These are phyloP conservation scores for Caiman crocodilus DNA, from an alignment of 2,797 vertebrate genomes.

Conservation along the genomic window DNA sequence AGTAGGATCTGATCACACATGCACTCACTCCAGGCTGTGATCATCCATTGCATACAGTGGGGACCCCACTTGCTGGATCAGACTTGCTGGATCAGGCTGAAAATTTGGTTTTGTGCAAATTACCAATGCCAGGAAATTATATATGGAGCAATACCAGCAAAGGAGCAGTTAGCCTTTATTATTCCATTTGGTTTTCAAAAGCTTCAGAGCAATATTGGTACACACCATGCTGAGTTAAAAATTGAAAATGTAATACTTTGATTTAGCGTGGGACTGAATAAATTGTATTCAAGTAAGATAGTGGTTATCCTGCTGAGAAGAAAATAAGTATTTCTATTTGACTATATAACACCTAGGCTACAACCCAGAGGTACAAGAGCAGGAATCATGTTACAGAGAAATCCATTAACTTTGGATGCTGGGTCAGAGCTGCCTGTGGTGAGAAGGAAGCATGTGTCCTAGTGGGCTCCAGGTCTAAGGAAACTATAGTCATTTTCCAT, in stretches of 20 bases:
- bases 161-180: background rate
- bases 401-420: background rate
- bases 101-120: accelerated
- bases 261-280: constrained; percentile 62
- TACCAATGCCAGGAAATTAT: background rate
- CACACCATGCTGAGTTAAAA: constrained; percentile 52
- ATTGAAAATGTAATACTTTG: constrained; percentile 62
- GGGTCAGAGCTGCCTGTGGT: background rate
- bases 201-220: constrained; percentile 38
- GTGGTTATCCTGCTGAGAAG: constrained; percentile 50
- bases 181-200: constrained; percentile 52
- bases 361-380: background rate
- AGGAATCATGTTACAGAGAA: constrained; percentile 26
- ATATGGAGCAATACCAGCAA: constrained; percentile 6
- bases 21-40: background rate
- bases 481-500: background rate
- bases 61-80: background rate
- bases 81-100: accelerated
- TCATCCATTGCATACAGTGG: background rate
- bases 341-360: constrained; percentile 50
- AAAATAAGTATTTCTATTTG: constrained; percentile 57
- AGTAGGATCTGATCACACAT: background rate
- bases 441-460: accelerated
- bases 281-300: constrained; percentile 65
- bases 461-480: background rate